Evolutionary conservation across 92 coral and sea anemone genomes (phyloP).

Genomic region (Muricea muricata): DNA sequence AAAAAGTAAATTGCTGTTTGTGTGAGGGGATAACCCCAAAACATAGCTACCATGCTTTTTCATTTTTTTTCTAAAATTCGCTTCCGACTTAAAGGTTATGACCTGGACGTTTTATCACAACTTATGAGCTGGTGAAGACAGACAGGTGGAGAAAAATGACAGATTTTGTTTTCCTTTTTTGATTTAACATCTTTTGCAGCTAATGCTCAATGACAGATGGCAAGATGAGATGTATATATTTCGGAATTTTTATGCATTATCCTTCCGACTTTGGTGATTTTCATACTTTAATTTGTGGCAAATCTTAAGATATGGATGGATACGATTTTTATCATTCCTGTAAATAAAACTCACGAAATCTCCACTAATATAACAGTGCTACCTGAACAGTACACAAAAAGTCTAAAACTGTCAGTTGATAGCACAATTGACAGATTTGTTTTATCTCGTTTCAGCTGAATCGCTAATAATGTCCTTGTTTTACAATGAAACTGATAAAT

Average conservation of each 20-base stretch:
- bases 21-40: not conserved
- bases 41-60: too few species aligned
- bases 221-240: not conserved
- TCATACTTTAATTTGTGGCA: not conserved
- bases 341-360: not conserved
- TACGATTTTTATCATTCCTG: not conserved
- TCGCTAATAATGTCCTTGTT: not conserved
- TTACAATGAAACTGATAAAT: not conserved
- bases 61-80: not conserved
- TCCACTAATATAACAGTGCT: not conserved
- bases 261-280: not conserved
- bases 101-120: not conserved
- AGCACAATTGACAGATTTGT: not conserved
- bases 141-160: not conserved
- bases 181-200: conserved; percentile 1
- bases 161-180: not conserved
- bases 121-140: not conserved
- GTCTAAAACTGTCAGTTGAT: not conserved
- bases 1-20: too few species aligned
- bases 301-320: not conserved
- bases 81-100: not conserved
- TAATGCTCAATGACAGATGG: conserved; percentile 34
- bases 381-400: not conserved
- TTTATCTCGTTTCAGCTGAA: not conserved
- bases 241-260: not conserved